Conservation (phyloP, 23 tunicate species). For the Diplosoma virens region DNA sequence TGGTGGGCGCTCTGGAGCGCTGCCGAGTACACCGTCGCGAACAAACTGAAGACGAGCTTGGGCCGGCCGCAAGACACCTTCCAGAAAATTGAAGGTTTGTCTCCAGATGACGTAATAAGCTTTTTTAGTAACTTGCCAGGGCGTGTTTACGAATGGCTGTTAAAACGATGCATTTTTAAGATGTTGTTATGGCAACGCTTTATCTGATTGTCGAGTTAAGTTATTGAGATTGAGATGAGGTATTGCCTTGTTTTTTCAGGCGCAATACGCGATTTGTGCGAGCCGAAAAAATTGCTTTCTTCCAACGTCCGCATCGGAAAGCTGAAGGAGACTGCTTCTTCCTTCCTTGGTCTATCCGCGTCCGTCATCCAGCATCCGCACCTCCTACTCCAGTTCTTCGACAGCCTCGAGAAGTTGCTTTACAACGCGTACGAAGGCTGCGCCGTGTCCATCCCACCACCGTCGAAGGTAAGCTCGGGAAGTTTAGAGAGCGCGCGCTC, state of each 20-base stretch:
- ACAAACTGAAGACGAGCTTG: slow-evolving; percentile 72
- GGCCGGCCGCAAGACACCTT: slow-evolving; percentile 86
- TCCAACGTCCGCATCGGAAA: neutral
- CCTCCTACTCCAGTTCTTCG: slow-evolving; percentile 78
- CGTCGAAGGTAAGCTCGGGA: slow-evolving; percentile 66
- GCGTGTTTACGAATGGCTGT: too few species aligned
- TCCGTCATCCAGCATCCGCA: slow-evolving; percentile 77
- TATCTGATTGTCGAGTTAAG: too few species aligned
- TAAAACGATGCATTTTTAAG: too few species aligned
- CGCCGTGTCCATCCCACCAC: slow-evolving; percentile 58
- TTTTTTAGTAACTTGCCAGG: too few species aligned
- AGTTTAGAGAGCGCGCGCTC: too few species aligned
- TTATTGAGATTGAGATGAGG: too few species aligned
- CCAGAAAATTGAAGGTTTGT: slow-evolving; percentile 79
- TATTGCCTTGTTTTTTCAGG: slow-evolving; percentile 40
- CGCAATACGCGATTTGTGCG: slow-evolving; percentile 49
- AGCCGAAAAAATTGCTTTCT: neutral
- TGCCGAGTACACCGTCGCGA: slow-evolving; percentile 82
- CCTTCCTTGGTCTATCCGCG: slow-evolving; percentile 8
- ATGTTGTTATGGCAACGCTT: too few species aligned
- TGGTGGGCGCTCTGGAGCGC: slow-evolving; percentile 83
- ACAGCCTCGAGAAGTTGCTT: slow-evolving; percentile 74
- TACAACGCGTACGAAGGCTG: slow-evolving; percentile 98
- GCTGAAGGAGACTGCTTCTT: slow-evolving; percentile 33
- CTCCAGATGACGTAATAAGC: too few species aligned